Conservation (phyloP, 2,888 invertebrate species). For the Callosobruchus maculatus region DNA sequence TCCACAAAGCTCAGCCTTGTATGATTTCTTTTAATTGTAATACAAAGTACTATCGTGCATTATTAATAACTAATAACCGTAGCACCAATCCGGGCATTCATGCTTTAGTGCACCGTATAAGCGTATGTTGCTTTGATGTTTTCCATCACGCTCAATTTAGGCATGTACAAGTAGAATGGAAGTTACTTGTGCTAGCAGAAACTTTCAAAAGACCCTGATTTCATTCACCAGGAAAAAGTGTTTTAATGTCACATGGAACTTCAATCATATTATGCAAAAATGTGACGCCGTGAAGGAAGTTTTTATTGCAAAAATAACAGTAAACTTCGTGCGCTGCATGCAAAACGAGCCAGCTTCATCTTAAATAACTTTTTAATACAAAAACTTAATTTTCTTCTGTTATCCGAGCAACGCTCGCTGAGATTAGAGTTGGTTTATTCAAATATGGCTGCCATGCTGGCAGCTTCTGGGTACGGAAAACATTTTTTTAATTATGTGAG, state of each 20-base stretch:
- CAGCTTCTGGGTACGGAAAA: background rate
- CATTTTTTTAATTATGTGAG: no score
- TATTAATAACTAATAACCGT: no score
- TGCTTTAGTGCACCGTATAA: no score
- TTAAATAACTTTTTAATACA: background rate
- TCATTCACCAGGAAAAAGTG: background rate
- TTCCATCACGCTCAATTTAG: no score
- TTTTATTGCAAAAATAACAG: background rate
- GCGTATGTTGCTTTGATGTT: no score
- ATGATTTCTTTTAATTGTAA: no score
- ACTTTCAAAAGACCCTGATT: background rate
- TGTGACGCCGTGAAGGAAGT: background rate
- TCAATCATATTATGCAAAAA: background rate
- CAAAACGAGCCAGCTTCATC: background rate
- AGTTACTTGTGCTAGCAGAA: background rate
- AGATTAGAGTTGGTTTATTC: background rate
- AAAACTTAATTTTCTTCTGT: background rate
- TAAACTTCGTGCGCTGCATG: background rate
- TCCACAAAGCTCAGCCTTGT: no score
- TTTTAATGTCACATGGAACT: background rate
- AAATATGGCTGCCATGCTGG: background rate
- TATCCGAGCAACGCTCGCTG: background rate
- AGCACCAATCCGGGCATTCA: no score
- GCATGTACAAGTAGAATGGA: no score
- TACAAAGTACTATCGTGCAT: no score